phyloP scores from a whole-genome alignment of 2,113 vertebrate genomes.

The Sylvilagus bachmani region DNA sequence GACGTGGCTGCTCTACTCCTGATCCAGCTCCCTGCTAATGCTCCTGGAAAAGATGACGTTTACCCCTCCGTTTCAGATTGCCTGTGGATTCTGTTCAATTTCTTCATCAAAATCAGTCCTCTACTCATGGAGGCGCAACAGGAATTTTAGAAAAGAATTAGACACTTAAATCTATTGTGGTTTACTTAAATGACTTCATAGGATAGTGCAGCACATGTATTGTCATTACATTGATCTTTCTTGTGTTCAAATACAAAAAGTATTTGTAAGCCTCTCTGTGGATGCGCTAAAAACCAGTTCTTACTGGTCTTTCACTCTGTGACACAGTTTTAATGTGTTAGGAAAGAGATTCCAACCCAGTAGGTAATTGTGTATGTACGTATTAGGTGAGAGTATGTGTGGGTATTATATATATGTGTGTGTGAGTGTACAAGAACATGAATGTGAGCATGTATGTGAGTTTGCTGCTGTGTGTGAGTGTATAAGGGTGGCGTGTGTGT shows the following conservation, averaged over 20 bases:
- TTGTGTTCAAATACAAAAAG: conserved; percentile 7
- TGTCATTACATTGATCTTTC: neutral
- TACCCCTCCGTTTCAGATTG: neutral
- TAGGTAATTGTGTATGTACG: neutral
- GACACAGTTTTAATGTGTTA: neutral
- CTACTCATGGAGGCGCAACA: neutral
- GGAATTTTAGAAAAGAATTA: neutral
- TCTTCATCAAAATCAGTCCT: neutral
- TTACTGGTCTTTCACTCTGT: neutral
- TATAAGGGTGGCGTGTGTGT: neutral
- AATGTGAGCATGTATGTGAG: neutral
- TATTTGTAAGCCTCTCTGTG: neutral
- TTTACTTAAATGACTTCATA: neutral
- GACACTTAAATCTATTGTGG: neutral
- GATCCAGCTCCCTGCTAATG: too few relatives aligned
- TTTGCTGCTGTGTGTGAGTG: neutral
- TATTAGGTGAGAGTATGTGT: neutral
- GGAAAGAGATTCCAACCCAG: neutral
- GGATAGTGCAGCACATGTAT: neutral
- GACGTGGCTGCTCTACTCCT: too few relatives aligned
- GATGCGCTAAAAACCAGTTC: neutral
- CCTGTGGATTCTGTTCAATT: neutral
- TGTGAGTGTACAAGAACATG: neutral
- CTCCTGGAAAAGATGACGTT: neutral
- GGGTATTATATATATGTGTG: too few relatives aligned